Evolutionary conservation across 1,140 invertebrate genomes (phyloP).

Genomic region (Pogonognathellus flavescens): DNA sequence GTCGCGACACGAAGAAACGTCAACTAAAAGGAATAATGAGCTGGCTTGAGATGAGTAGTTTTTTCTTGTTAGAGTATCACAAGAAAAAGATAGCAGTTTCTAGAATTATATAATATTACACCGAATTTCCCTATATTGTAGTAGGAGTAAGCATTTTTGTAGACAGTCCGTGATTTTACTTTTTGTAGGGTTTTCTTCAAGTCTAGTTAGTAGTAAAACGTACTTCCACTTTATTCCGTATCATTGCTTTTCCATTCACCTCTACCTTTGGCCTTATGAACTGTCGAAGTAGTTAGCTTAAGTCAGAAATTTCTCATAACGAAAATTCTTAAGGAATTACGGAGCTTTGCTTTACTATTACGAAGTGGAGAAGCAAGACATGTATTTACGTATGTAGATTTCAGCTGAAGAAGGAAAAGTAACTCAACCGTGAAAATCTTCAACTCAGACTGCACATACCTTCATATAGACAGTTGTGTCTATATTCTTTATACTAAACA

Average conservation of each 20-base stretch:
- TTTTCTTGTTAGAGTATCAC: not conserved
- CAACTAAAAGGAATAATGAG: constrained; percentile 22
- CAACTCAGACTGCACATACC: not conserved
- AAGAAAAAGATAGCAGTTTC: too few relatives aligned
- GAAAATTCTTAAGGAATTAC: constrained; percentile 1
- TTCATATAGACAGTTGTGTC: too few relatives aligned
- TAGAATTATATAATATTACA: too few relatives aligned
- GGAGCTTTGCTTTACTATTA: not conserved
- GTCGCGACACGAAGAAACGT: not conserved
- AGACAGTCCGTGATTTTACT: not conserved
- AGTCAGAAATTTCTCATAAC: constrained; percentile 1
- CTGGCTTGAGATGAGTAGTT: not conserved
- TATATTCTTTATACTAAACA: too few relatives aligned
- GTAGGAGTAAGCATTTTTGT: too few relatives aligned
- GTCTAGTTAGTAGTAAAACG: not conserved
- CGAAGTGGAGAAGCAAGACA: not conserved
- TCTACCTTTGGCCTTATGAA: constrained; percentile 30
- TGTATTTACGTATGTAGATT: constrained; percentile 33
- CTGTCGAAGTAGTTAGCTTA: constrained; percentile 13
- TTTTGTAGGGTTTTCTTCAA: not conserved
- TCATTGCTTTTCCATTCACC: not conserved
- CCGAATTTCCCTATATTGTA: too few relatives aligned
- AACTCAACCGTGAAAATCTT: constrained; percentile 13
- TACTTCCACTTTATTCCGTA: constrained; percentile 10
- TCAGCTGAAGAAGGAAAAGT: constrained; percentile 15